Conservation (phyloP, 2,113 vertebrate species). For the Vulpes ferrilata region DNA sequence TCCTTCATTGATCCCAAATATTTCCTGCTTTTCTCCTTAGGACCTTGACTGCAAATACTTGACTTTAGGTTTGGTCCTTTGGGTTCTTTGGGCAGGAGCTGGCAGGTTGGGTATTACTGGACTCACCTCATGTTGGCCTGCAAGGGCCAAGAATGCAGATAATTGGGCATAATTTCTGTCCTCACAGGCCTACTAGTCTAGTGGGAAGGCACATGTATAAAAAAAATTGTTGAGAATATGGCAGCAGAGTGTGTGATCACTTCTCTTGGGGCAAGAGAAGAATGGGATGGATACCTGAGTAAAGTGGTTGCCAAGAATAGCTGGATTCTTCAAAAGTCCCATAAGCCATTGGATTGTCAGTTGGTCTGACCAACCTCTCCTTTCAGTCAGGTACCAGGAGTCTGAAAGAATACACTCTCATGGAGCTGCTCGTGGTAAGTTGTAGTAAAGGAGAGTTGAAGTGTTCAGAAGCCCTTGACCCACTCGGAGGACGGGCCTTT, state of each 20-base stretch:
- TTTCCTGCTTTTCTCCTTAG: not conserved
- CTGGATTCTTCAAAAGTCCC: not conserved
- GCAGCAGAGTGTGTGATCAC: not conserved
- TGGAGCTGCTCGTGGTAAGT: slow-evolving; percentile 99
- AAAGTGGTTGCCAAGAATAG: slow-evolving; percentile 9
- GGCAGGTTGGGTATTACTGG: not conserved
- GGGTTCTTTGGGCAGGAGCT: not conserved
- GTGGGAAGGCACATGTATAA: not conserved
- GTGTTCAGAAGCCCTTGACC: not conserved
- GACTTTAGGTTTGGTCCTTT: slow-evolving; percentile 15
- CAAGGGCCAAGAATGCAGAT: not conserved
- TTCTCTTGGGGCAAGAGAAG: not conserved
- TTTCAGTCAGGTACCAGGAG: slow-evolving; percentile 95
- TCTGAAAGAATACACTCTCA: slow-evolving; percentile 94
- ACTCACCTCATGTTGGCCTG: not conserved
- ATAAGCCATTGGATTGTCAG: not conserved
- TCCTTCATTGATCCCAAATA: not conserved
- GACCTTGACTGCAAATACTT: not conserved
- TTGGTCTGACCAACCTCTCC: slow-evolving; percentile 62
- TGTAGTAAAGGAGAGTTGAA: not conserved
- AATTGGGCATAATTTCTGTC: not conserved
- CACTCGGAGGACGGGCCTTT: not conserved
- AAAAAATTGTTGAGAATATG: not conserved
- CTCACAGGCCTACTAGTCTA: not conserved
- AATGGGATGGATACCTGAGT: not conserved